These are phyloP conservation scores for Zeuzera pyrina DNA, from an alignment of 2,888 invertebrate species.

Conservation along the genomic window DNA sequence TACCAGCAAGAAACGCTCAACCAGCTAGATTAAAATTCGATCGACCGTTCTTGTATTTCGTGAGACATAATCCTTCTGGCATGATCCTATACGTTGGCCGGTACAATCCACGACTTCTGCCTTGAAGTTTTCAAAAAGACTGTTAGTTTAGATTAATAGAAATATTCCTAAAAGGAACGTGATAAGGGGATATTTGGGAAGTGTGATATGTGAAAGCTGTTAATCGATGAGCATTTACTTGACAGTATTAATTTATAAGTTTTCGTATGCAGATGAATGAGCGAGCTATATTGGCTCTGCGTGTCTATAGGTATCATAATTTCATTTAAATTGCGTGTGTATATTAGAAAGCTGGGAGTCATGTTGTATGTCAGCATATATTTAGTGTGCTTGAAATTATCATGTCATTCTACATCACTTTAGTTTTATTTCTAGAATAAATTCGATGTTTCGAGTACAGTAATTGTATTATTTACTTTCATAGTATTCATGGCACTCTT, in stretches of 20 bases:
- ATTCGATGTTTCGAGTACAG: too few relatives aligned
- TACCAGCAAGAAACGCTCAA: constrained; percentile 77
- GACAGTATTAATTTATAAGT: constrained; percentile 62
- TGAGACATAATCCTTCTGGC: constrained; percentile 93
- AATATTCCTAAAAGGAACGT: constrained; percentile 64
- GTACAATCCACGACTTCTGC: constrained; percentile 87
- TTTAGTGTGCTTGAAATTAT: constrained; percentile 6
- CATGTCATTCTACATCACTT: constrained; percentile 1
- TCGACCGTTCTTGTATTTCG: constrained; percentile 90
- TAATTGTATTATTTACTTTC: too few relatives aligned
- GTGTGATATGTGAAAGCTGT: constrained; percentile 51
- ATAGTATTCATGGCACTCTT: constrained; percentile 37
- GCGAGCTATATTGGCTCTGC: constrained; percentile 16
- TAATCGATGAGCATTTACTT: constrained; percentile 58
- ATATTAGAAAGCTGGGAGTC: constrained; percentile 33
- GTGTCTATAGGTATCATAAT: constrained; percentile 33
- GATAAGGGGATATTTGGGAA: constrained; percentile 45
- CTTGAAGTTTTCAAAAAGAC: constrained; percentile 69
- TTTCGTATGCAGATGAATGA: constrained; percentile 39
- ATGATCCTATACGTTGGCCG: constrained; percentile 90
- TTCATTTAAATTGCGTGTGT: constrained; percentile 40
- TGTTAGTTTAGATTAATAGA: constrained; percentile 62
- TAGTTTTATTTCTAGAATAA: too few relatives aligned
- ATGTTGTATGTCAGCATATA: constrained; percentile 30
- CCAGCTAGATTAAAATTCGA: constrained; percentile 85